phyloP scores from a whole-genome alignment of 2,888 invertebrate species.

The Steinernema hermaphroditum region DNA sequence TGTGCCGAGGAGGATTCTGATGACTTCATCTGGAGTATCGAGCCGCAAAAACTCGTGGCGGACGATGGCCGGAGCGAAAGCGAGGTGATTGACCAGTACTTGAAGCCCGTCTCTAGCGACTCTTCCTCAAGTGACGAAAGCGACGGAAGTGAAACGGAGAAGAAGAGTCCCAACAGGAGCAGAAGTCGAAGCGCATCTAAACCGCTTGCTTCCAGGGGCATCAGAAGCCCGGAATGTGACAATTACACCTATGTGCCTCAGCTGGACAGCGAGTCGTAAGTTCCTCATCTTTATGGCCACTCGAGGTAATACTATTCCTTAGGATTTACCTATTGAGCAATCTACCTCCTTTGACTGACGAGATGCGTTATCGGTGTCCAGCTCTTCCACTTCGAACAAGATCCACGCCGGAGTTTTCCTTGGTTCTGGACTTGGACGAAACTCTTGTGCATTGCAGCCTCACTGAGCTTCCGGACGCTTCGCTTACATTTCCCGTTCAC shows the following conservation, averaged over 20 bases:
- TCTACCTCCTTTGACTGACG: constrained; percentile 80
- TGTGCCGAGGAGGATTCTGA: constrained; percentile 6
- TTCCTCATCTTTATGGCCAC: background rate
- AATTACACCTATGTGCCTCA: constrained; percentile 4
- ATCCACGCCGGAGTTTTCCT: constrained; percentile 83
- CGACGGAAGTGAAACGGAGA: background rate
- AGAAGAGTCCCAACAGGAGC: background rate
- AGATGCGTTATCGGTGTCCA: constrained; percentile 72
- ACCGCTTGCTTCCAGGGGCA: background rate
- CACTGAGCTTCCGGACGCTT: constrained; percentile 85
- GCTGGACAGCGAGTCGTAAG: constrained; percentile 30
- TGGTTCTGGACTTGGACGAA: constrained; percentile 84
- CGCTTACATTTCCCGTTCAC: constrained; percentile 86
- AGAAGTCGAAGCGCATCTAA: background rate
- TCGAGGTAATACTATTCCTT: background rate
- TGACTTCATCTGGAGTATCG: constrained; percentile 20
- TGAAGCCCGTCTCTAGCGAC: constrained; percentile 10
- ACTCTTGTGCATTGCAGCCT: constrained; percentile 92
- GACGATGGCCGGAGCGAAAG: constrained; percentile 27
- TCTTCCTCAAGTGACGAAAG: constrained; percentile 5
- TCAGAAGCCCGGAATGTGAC: constrained; percentile 23
- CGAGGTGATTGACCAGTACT: constrained; percentile 23
- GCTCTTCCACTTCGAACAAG: constrained; percentile 88
- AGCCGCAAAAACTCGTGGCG: constrained; percentile 8
- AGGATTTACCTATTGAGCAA: constrained; percentile 85